A percentile compares a stretch with the other conserved stretches of the same genome.
phyloP scores from a whole-genome alignment of 2,113 vertebrate genomes.

The Dipodomys stephensi region DNA sequence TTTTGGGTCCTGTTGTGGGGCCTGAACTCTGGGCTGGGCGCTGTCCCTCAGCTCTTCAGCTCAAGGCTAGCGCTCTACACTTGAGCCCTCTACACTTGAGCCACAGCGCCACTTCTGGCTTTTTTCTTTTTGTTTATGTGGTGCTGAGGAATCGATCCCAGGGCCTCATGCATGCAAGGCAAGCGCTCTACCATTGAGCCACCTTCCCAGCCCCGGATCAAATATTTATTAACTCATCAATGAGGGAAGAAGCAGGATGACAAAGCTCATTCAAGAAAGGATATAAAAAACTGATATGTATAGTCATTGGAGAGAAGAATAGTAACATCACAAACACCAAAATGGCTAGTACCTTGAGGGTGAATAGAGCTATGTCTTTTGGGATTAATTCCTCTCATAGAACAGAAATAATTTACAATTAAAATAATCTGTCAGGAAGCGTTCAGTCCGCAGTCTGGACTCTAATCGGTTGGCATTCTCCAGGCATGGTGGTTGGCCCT shows the following conservation, averaged over 20 bases:
- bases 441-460: neutral
- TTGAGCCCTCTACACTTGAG: too few relatives aligned
- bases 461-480: neutral
- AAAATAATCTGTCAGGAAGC: neutral
- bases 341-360: neutral
- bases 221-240: conserved; percentile 18
- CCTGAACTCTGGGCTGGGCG: too few relatives aligned
- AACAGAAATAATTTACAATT: neutral
- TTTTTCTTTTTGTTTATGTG: too few relatives aligned
- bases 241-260: neutral
- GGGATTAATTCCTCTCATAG: neutral
- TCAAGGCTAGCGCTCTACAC: too few relatives aligned
- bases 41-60: too few relatives aligned
- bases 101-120: too few relatives aligned
- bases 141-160: too few relatives aligned
- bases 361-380: neutral
- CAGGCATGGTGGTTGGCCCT: neutral
- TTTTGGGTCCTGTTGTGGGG: too few relatives aligned
- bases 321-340: neutral
- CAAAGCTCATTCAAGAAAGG: neutral
- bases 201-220: too few relatives aligned
- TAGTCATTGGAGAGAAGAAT: neutral
- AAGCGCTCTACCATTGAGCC: too few relatives aligned
- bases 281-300: neutral
- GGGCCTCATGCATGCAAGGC: too few relatives aligned